Evolutionary conservation across 1,140 invertebrate species (phyloP), one percentile per base, ranked within the genome.

Genomic region (Cepaea nemoralis): DNA sequence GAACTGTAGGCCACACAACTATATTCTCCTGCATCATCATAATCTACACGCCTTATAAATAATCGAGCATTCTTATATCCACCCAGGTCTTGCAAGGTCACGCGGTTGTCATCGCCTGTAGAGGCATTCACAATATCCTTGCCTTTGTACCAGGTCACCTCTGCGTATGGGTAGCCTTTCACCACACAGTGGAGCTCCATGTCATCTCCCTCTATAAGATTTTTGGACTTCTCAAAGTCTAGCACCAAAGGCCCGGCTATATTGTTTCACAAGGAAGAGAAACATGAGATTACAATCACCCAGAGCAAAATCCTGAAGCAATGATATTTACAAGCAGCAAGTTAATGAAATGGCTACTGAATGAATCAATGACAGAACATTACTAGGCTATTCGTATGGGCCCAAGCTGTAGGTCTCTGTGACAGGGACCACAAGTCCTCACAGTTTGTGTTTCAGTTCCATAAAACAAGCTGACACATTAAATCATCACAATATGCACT

Each of bases 11-110:
- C 95, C 83, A 89, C 87, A 88, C 96, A 97, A 40, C 86, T 93
- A 86, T 95, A 94, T 12, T 92, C 84, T 77, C 94, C 95, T 85
- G 93, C 92, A 91, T 96, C 95, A 6, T 92, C 90, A 91, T 94
- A 93, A 42, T 91, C 86, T 37, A 94, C 92, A 27, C 93, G 90
- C 0, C 93, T 92, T 71, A 95, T 94, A 8, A 86, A 88, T n/a
- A 95, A 90, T 8, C 93, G 87, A 0, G 93, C 93, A 85, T 94
- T 85, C 0, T 74, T 48, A 37, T 80, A 70, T 16, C 71, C 75
- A 59, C 82, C 77, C 33, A 84, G 80, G 55, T 70, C 66, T 5
- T 0, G 82, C 16, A 33, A 55, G 31, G 37, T 73, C 19, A 80
- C 50, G 22, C 74, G 74, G 40, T 33, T 69, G 0, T 63, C 77